Evolutionary conservation across 2,113 vertebrate species (phyloP).

Genomic region (Saccopteryx leptura): DNA sequence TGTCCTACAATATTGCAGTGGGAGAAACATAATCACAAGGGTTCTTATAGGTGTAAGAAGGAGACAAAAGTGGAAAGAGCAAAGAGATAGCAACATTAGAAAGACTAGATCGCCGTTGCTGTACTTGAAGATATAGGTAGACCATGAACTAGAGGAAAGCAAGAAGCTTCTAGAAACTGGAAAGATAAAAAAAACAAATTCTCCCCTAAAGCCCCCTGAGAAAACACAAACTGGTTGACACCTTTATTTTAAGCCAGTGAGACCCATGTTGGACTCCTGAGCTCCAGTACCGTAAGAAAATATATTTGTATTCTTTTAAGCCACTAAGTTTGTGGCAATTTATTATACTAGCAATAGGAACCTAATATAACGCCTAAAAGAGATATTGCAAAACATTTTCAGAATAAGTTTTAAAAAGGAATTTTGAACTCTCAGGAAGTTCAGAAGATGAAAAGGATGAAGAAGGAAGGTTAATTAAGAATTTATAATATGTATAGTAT

Average conservation of each 20-base stretch:
- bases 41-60: not conserved
- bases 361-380: not conserved
- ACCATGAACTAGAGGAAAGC: not conserved
- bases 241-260: not conserved
- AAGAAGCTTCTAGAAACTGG: not conserved
- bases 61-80: not conserved
- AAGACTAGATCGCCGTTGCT: not conserved
- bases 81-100: not conserved
- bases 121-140: not conserved
- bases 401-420: not conserved
- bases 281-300: not conserved
- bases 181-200: not conserved
- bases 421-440: not conserved
- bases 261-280: not conserved
- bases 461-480: not conserved
- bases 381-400: not conserved
- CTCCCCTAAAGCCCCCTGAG: not conserved
- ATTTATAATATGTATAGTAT: not conserved
- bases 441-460: not conserved
- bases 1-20: not conserved
- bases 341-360: not conserved
- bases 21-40: not conserved
- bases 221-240: accelerated
- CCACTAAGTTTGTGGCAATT: not conserved
- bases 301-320: not conserved